Conservation (phyloP, 2,888 invertebrate genomes). For the Chrysolina haemoptera region DNA sequence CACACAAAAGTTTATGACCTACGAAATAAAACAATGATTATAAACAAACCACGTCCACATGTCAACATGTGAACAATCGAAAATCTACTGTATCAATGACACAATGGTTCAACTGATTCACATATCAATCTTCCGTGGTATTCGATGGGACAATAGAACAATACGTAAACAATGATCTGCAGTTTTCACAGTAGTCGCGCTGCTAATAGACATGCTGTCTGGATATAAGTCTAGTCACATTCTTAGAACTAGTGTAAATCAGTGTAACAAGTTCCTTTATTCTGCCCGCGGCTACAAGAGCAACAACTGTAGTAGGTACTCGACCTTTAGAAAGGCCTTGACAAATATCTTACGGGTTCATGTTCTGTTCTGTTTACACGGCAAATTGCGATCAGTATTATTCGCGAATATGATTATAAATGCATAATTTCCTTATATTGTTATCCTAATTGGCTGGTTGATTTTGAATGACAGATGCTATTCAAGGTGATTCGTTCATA, state of each 20-base stretch:
- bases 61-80: not conserved
- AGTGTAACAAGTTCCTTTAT: conserved; percentile 18
- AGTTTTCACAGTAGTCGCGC: not conserved
- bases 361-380: conserved; percentile 8
- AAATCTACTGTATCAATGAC: not conserved
- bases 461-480: not conserved
- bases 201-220: not conserved
- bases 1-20: too few relatives aligned
- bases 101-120: not conserved
- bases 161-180: conserved; percentile 15
- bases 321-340: conserved; percentile 13
- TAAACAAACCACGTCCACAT: too few relatives aligned
- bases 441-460: not conserved
- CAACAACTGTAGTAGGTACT: conserved; percentile 3
- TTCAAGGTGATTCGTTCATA: not conserved
- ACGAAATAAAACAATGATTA: too few relatives aligned
- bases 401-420: not conserved
- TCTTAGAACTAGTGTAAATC: not conserved
- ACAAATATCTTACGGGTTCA: conserved; percentile 14
- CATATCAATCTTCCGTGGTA: not conserved
- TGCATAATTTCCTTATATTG: conserved; percentile 1
- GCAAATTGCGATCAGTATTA: conserved; percentile 2
- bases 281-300: conserved; percentile 5
- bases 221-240: conserved; percentile 13
- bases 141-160: not conserved